Evolutionary conservation across 2,888 invertebrate genomes (phyloP).

Genomic region (Azorinus chamasolen): DNA sequence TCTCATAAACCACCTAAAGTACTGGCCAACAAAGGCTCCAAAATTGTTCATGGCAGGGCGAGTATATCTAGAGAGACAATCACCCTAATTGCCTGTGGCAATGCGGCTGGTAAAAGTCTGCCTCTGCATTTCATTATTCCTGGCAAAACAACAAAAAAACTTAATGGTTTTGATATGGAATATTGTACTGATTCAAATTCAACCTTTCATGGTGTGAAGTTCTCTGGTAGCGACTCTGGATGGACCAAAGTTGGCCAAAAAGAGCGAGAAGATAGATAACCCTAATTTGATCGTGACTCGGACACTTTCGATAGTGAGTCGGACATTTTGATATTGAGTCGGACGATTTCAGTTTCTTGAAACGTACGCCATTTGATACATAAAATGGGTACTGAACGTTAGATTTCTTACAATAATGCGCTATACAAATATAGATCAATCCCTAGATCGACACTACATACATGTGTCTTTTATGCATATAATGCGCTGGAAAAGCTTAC

Average conservation of each 20-base stretch:
- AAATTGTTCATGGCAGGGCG: slow-evolving; percentile 15
- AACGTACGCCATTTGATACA: too few relatives aligned
- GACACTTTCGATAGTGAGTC: too few relatives aligned
- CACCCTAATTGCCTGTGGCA: slow-evolving; percentile 28
- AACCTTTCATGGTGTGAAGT: slow-evolving; percentile 6
- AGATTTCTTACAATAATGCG: too few relatives aligned
- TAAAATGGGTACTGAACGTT: too few relatives aligned
- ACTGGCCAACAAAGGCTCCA: slow-evolving; percentile 13
- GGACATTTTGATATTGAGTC: too few relatives aligned
- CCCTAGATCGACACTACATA: too few relatives aligned
- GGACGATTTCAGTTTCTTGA: too few relatives aligned
- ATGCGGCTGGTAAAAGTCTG: slow-evolving; percentile 12
- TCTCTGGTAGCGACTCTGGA: slow-evolving; percentile 17
- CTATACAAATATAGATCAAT: too few relatives aligned
- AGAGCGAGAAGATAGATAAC: too few relatives aligned
- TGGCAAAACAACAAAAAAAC: slow-evolving; percentile 24
- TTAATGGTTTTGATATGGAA: slow-evolving; percentile 19
- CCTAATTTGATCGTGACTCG: too few relatives aligned
- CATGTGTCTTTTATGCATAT: too few relatives aligned
- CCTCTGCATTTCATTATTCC: slow-evolving; percentile 32
- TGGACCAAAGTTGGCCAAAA: slow-evolving; percentile 34
- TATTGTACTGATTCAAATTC: neutral
- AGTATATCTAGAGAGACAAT: slow-evolving; percentile 13
- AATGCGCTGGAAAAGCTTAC: too few relatives aligned
- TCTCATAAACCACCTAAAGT: slow-evolving; percentile 6